Evolutionary conservation across 2,113 vertebrate genomes (phyloP).

Genomic region (Eulemur macaco): DNA sequence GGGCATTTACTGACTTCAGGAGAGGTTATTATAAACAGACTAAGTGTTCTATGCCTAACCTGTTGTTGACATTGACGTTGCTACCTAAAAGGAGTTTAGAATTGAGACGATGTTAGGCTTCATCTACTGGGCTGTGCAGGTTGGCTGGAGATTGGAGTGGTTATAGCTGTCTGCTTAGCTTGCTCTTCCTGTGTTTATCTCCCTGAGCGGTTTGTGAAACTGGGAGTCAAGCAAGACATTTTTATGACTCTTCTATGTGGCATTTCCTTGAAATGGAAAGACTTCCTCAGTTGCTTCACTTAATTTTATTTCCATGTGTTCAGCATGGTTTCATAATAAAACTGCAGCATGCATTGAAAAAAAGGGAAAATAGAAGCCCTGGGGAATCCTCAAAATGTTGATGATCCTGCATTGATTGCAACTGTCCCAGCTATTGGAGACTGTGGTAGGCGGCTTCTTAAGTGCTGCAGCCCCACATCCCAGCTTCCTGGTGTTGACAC

Average conservation of each 20-base stretch:
- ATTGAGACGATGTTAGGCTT: accelerated
- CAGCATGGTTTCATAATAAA: background rate
- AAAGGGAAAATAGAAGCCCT: background rate
- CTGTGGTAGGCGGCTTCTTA: background rate
- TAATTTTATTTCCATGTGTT: background rate
- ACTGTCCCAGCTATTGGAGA: background rate
- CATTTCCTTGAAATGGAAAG: background rate
- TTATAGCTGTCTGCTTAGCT: accelerated
- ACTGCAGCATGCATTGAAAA: background rate
- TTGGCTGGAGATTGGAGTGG: background rate
- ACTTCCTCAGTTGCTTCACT: background rate
- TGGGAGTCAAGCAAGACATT: too few species aligned
- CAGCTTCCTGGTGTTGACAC: background rate
- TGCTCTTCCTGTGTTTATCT: too few species aligned
- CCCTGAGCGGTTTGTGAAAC: background rate
- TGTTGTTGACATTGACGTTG: accelerated
- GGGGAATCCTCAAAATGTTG: background rate
- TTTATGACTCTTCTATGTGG: accelerated
- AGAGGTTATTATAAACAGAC: background rate
- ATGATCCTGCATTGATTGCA: background rate
- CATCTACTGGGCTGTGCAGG: accelerated
- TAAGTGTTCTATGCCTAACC: accelerated
- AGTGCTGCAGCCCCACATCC: accelerated
- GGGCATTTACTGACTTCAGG: background rate
- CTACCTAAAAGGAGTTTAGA: background rate